Conservation (phyloP, 2,888 invertebrate genomes). For the Drosophila niveifrons region DNA sequence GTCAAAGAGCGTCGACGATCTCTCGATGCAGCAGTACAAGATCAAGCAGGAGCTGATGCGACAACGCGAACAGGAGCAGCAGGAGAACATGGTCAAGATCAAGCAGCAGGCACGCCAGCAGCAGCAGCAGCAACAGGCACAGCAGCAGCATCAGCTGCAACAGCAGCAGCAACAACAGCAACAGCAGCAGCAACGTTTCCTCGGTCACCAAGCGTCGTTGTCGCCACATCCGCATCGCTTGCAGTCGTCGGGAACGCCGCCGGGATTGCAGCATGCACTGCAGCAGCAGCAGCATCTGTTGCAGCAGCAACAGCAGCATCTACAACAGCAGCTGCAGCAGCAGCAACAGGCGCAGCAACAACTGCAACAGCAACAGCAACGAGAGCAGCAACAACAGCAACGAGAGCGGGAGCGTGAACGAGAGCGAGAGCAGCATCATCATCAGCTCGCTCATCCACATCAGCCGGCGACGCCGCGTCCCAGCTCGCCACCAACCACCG, state of each 20-base stretch:
- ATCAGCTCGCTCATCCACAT: conserved; percentile 69
- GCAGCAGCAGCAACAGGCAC: conserved; percentile 72
- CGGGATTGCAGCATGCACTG: conserved; percentile 71
- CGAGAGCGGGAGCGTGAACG: conserved; percentile 45
- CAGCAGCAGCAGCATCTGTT: conserved; percentile 78
- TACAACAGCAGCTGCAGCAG: conserved; percentile 49
- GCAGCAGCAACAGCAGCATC: conserved; percentile 73
- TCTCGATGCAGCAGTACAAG: conserved; percentile 82
- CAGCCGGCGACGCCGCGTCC: conserved; percentile 69
- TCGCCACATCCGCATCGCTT: conserved; percentile 77
- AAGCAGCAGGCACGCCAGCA: conserved; percentile 83
- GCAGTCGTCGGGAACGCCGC: conserved; percentile 67
- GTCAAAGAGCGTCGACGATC: conserved; percentile 82
- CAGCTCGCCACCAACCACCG: conserved; percentile 79
- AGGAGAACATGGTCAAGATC: conserved; percentile 83
- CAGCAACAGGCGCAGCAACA: conserved; percentile 63
- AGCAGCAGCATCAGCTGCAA: conserved; percentile 67
- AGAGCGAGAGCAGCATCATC: conserved; percentile 67
- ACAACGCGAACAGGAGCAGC: conserved; percentile 82
- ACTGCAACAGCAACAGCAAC: conserved; percentile 57
- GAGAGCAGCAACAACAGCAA: conserved; percentile 72
- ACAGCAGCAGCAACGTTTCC: conserved; percentile 71
- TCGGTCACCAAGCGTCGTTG: conserved; percentile 70
- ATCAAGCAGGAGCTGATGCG: conserved; percentile 82
- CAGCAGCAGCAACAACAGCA: conserved; percentile 67